Percentiles rank a stretch among this genome's conserved stretches.
Evolutionary conservation across 2,797 vertebrate species (phyloP).

Genomic region (Artibeus jamaicensis): DNA sequence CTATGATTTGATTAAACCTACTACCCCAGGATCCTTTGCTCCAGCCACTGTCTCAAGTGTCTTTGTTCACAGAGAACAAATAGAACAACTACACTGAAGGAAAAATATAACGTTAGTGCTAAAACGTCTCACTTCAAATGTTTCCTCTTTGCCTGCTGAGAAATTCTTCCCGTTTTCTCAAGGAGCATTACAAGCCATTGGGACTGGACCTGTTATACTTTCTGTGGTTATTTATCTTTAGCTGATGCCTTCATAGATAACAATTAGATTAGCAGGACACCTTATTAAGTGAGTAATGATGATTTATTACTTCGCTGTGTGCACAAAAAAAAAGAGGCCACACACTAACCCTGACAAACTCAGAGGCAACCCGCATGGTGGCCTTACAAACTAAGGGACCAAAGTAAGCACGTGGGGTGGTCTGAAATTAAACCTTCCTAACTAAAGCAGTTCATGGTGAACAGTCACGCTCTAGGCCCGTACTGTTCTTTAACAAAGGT

Average conservation of each 20-base stretch:
- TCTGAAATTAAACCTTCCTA: background rate
- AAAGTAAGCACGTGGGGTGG: background rate
- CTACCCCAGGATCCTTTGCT: constrained; percentile 45
- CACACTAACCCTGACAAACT: background rate
- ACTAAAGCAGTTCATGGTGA: background rate
- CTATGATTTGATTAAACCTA: constrained; percentile 41
- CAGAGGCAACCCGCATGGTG: background rate
- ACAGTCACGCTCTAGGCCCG: background rate
- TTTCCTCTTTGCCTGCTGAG: constrained; percentile 57
- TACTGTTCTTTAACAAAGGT: background rate
- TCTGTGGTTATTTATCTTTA: constrained; percentile 68
- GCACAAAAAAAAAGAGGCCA: background rate
- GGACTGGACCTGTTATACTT: constrained; percentile 1
- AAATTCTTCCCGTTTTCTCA: constrained; percentile 63
- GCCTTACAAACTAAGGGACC: background rate
- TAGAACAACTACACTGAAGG: constrained; percentile 61
- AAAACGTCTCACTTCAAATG: constrained; percentile 65
- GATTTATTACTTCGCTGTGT: constrained; percentile 67
- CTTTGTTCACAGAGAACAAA: constrained; percentile 63
- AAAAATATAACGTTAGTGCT: background rate
- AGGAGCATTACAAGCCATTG: constrained; percentile 24
- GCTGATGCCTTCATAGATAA: constrained; percentile 53
- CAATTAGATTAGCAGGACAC: constrained; percentile 68
- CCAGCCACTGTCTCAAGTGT: constrained; percentile 60
- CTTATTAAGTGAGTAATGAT: constrained; percentile 75